Conservation (phyloP, 2,113 vertebrate genomes). For the Cebus imitator region DNA sequence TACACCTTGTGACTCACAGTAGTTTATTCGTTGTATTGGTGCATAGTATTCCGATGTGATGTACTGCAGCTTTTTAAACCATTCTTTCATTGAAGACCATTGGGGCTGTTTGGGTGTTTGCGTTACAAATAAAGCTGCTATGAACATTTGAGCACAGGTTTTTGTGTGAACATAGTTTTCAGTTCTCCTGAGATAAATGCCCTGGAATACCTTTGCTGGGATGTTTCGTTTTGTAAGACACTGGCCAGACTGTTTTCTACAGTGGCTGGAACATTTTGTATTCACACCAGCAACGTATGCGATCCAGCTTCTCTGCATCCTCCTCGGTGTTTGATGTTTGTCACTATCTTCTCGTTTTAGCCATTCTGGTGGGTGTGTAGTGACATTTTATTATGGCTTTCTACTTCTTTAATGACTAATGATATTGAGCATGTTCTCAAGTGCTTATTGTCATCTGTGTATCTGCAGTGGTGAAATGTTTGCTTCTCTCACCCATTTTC, state of each 20-base stretch:
- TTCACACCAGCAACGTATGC: background rate
- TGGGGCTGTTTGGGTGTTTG: background rate
- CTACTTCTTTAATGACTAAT: background rate
- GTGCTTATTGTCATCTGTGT: background rate
- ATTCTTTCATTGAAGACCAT: background rate
- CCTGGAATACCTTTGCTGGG: background rate
- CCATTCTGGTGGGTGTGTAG: background rate
- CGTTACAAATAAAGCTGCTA: background rate
- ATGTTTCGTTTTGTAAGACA: background rate
- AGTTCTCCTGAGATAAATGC: background rate
- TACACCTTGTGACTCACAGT: rapidly evolving
- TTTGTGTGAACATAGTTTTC: background rate
- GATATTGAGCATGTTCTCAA: rapidly evolving
- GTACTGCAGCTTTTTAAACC: background rate
- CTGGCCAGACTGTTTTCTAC: background rate
- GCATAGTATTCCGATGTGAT: background rate
- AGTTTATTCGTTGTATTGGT: background rate
- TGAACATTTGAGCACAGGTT: background rate
- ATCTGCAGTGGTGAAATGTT: background rate
- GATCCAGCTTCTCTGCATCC: background rate
- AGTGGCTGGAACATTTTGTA: rapidly evolving
- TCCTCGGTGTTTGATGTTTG: background rate
- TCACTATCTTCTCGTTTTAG: background rate
- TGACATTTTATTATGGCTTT: background rate
- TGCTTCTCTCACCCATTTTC: background rate